Evolutionary conservation across 35 echinoderm and acorn worm genomes (phyloP).

Genomic region (Anneissia japonica): DNA sequence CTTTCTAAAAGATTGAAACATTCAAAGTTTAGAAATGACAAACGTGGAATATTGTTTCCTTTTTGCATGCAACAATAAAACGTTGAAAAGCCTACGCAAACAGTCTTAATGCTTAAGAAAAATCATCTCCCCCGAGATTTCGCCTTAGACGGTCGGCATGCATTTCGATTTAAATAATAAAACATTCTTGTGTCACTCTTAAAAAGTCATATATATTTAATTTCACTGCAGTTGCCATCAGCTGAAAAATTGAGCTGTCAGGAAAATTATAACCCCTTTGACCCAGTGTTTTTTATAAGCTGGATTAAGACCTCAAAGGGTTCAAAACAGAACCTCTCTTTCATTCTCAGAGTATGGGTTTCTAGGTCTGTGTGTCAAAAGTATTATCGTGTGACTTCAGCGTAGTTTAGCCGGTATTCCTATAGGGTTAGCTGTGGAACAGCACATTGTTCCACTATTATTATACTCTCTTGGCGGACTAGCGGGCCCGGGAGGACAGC

Average conservation of each 20-base stretch:
- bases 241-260: not conserved
- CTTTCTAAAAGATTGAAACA: not conserved
- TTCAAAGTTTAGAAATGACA: not conserved
- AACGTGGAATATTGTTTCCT: not conserved
- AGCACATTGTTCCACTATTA: no score
- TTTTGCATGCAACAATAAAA: not conserved
- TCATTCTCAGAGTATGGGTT: not conserved
- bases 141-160: not conserved
- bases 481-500: not conserved
- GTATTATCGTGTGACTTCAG: not conserved
- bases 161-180: not conserved
- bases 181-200: not conserved
- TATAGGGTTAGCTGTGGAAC: not conserved
- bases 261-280: not conserved
- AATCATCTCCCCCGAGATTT: not conserved
- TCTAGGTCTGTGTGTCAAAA: not conserved
- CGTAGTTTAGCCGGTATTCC: not conserved
- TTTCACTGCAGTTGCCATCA: not conserved
- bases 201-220: no score
- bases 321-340: not conserved
- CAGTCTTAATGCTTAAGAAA: not conserved
- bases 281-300: not conserved
- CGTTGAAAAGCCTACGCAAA: not conserved
- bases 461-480: not conserved
- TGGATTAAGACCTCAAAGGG: no score